Percentiles rank a stretch among this genome's conserved stretches.
Conservation (phyloP, 2,888 invertebrate genomes). For the Ganaspis brasiliensis region DNA sequence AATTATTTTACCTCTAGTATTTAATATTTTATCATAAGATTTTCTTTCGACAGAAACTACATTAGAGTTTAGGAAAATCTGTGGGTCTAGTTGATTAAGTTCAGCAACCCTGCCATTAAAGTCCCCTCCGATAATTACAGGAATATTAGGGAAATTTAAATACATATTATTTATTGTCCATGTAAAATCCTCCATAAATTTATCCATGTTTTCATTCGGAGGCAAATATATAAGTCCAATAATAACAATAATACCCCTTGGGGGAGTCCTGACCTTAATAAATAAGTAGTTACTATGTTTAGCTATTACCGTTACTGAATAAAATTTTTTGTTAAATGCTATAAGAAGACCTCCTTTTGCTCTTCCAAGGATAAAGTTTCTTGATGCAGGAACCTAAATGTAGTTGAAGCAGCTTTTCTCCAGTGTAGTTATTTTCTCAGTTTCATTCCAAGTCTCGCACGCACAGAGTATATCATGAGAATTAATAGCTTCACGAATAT, state of each 20-base stretch:
- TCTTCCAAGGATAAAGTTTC: neutral
- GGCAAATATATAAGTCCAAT: neutral
- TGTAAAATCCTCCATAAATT: neutral
- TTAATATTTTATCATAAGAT: too few relatives aligned
- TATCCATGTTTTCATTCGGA: neutral
- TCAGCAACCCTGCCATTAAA: neutral
- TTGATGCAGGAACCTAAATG: neutral
- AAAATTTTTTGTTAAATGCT: neutral
- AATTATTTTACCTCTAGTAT: too few relatives aligned
- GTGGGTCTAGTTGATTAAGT: neutral
- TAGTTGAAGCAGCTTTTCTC: neutral
- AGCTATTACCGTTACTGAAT: neutral
- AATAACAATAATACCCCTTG: neutral
- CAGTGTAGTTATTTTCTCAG: neutral
- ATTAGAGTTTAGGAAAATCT: neutral
- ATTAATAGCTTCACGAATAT: neutral
- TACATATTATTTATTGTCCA: neutral
- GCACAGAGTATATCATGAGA: neutral
- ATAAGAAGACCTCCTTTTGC: neutral
- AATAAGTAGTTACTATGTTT: neutral
- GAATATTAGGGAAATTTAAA: neutral
- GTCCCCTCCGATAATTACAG: neutral
- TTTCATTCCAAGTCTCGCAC: neutral
- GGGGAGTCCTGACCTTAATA: neutral
- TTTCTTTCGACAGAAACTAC: too few relatives aligned